Evolutionary conservation across 2,888 invertebrate genomes (phyloP), one percentile per base, ranked within the genome.

Genomic region (Dryobota labecula): DNA sequence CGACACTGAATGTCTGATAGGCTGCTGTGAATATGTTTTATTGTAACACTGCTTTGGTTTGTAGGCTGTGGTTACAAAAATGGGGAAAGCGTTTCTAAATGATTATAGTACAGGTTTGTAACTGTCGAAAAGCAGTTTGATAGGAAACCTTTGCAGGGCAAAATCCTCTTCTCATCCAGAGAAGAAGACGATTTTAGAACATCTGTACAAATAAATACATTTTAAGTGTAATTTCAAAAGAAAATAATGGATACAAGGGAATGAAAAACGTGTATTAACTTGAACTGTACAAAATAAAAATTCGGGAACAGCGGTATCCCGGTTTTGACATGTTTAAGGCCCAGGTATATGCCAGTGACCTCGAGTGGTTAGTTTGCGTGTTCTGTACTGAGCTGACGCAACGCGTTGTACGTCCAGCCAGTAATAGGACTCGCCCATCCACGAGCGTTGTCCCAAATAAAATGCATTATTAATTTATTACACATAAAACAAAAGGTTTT

Each of bases 1-100:
- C 77, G 60, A 38, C 54, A 49, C 77, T 77, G 77, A 63, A 77
- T 77, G 77, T 77, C 77, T 77, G 77, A 77, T 73, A 73, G 63
- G 27, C n/a, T 45, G 36, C 18, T 72, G 47, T 63, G 63, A 67
- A 68, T 60, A 63, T 60, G 73, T 64, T 71, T 77, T 64, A 67
- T 63, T 72, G 76, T 76, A 36, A 65, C 57, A 66, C 38, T 76
- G 33, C 15, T 38, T 20, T 20, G 18, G 30, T n/a, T 56, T 49
- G 30, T 69, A 41, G n/a, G 4, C 65, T 57, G 56, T 57, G 43
- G 13, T 47, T 18, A 41, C 33, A 27, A 36, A 51, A 45, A 70
- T 13, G 20, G 0, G 0, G 24, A 43, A 18, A n/a, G 1, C 1
- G 24, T 51, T 43, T 49, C 24, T 38, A 20, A 13, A 20, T 38